Percentiles rank a stretch among this genome's conserved stretches.
These are phyloP conservation scores for Protomyctophum bolini DNA, from an alignment of 2,113 vertebrate genomes.

Conservation along the genomic window DNA sequence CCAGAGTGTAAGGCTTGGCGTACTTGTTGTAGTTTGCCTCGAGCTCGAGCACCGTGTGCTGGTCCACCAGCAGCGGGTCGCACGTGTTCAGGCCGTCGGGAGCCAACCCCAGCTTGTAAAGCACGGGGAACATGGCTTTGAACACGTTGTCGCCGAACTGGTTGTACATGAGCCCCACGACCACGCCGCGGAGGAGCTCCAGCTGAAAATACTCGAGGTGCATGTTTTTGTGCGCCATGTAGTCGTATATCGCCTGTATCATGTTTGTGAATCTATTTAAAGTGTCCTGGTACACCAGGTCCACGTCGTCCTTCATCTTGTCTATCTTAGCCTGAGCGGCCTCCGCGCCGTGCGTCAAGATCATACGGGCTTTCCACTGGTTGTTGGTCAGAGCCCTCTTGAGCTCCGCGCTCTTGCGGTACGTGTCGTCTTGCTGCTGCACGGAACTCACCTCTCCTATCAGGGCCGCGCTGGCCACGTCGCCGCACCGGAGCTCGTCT, in stretches of 20 bases:
- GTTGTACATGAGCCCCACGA: not conserved
- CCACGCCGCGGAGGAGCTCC: not conserved
- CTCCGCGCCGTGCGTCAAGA: not conserved
- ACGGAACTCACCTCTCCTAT: not conserved
- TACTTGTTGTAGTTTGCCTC: not conserved
- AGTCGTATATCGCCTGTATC: not conserved
- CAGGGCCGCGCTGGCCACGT: not conserved
- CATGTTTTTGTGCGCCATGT: slow-evolving; percentile 1
- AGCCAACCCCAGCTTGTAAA: slow-evolving; percentile 1
- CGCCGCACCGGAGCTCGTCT: not conserved
- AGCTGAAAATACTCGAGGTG: slow-evolving; percentile 1
- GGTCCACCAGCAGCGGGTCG: not conserved
- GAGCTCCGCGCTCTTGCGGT: not conserved
- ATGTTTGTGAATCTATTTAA: not conserved
- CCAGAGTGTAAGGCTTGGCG: slow-evolving; percentile 4
- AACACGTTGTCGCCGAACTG: slow-evolving; percentile 4
- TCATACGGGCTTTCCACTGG: slow-evolving; percentile 2
- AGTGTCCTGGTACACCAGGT: slow-evolving; percentile 3
- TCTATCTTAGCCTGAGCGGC: not conserved
- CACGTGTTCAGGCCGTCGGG: not conserved
- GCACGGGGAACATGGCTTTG: slow-evolving; percentile 5
- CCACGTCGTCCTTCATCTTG: not conserved
- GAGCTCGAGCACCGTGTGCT: slow-evolving; percentile 1
- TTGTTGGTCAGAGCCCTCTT: slow-evolving; percentile 2
- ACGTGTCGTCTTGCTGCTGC: not conserved